Conservation (phyloP, 2,113 vertebrate species). For the Poeciliopsis occidentalis region DNA sequence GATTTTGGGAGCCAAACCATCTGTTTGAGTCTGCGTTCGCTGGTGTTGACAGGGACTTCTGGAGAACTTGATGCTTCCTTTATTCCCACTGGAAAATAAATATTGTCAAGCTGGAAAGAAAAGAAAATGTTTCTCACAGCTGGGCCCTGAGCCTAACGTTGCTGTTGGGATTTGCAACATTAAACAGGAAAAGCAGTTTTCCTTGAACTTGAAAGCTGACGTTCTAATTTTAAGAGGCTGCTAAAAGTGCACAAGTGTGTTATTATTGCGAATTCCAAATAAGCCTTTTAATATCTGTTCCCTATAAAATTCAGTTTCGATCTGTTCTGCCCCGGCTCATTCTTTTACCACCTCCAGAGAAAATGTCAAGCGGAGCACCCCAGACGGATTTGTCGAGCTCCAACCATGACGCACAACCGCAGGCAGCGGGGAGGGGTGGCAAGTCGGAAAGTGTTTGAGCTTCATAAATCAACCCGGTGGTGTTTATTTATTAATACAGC, state of each 20-base stretch:
- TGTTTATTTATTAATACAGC: conserved; percentile 74
- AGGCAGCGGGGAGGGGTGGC: conserved; percentile 9
- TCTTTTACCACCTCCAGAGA: conserved; percentile 47
- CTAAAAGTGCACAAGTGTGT: background rate
- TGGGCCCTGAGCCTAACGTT: background rate
- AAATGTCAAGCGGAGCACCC: conserved; percentile 62
- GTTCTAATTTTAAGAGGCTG: background rate
- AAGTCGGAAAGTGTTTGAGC: conserved; percentile 18
- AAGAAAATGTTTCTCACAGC: background rate
- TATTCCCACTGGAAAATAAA: background rate
- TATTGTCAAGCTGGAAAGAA: background rate
- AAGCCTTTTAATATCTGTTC: background rate
- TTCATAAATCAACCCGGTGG: conserved; percentile 62
- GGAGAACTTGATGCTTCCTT: too few relatives aligned
- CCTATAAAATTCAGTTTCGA: conserved; percentile 21
- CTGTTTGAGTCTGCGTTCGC: too few relatives aligned
- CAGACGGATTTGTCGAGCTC: conserved; percentile 57
- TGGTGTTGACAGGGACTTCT: too few relatives aligned
- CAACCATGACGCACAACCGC: conserved; percentile 27
- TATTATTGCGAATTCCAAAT: conserved; percentile 7
- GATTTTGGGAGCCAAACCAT: too few relatives aligned
- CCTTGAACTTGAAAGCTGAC: background rate
- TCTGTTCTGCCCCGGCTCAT: conserved; percentile 4
- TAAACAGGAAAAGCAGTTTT: background rate
- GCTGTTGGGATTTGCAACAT: background rate